Base-by-base conservation (phyloP, 23 tunicate genomes). In the Phallusia fumigata region DNA sequence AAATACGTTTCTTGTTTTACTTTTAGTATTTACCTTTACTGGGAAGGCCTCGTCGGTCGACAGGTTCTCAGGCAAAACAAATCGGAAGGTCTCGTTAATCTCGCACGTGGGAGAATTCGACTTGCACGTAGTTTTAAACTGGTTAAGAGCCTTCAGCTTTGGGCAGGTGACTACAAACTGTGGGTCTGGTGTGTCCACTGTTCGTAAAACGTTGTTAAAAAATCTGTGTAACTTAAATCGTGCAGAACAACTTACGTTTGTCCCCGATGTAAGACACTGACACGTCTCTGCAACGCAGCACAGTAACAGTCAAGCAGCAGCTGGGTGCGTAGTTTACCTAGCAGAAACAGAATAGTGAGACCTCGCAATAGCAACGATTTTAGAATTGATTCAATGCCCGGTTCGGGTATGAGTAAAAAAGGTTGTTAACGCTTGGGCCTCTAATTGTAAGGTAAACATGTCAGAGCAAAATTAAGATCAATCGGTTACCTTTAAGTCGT, bases 41-140 rank as follows among this genome's bases (percentile, higher is more conserved):
- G 53, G 81, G 35, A 79, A 79, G 22, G 53, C 73, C 24, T 79
- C 83, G 6, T 51, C 44, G 26, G 83, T 33, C 26, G 69, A 21
- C 69, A 58, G 28, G 16, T 22, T 58, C 69, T 58, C 28, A 24
- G 69, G 69, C 69, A 58, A 58, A 24, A 58, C 69, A 58, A 58
- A 58, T 22, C 28, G 26, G 69, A 58, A 58, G 3, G 69, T 58
- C 16, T 58, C 69, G 69, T 58, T 58, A 58, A 58, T 58, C 69
- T 58, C 69, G 13, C 69, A 58, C 69, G 69, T 58, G 28, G 69
- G 69, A 58, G 69, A 58, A 58, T 58, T 58, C 15, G 69, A 6
- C 69, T 58, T 58, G 69, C 30, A 58, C 5, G 69, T 58, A 1
- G 69, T 58, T 58, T 58, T 58, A 16, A 58, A 58, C 26, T 22